Percentiles rank a stretch among this genome's conserved stretches.
Conservation (phyloP, 2,113 vertebrate genomes). For the Haplochromis vanheusdeni region DNA sequence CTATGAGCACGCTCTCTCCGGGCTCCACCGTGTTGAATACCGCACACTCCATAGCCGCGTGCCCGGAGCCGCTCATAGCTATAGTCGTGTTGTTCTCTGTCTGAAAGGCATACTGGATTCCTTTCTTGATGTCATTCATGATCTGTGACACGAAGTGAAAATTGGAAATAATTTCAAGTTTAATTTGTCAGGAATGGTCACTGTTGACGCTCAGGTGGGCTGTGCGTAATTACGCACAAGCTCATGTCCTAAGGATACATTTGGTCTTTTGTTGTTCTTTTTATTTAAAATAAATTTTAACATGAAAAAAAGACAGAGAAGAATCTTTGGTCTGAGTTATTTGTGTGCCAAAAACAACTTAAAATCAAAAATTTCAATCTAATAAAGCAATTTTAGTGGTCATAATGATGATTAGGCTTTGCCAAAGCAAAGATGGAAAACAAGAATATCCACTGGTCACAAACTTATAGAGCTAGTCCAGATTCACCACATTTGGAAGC, state of each 20-base stretch:
- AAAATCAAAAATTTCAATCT: neutral
- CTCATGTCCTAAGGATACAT: neutral
- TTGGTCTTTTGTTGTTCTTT: neutral
- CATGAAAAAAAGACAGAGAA: neutral
- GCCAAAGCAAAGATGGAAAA: neutral
- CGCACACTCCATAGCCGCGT: slow-evolving; percentile 89
- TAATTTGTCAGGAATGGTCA: neutral
- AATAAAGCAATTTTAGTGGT: neutral
- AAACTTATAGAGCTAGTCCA: neutral
- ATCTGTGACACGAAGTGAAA: slow-evolving; percentile 66
- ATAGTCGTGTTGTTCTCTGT: slow-evolving; percentile 83
- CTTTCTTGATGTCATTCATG: slow-evolving; percentile 92
- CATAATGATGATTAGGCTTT: neutral
- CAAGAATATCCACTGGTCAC: neutral
- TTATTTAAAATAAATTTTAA: rapidly evolving
- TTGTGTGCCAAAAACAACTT: neutral
- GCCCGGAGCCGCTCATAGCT: slow-evolving; percentile 84
- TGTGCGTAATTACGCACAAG: neutral
- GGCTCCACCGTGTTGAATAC: slow-evolving; percentile 82
- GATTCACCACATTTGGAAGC: neutral
- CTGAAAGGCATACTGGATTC: slow-evolving; percentile 92
- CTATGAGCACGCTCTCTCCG: slow-evolving; percentile 78
- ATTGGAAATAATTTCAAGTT: neutral
- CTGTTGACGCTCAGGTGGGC: neutral
- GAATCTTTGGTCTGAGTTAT: neutral